Percentiles rank a stretch among this genome's conserved stretches.
These are phyloP conservation scores for Magallana angulata DNA, from an alignment of 1,140 invertebrate genomes.

Conservation along the genomic window DNA sequence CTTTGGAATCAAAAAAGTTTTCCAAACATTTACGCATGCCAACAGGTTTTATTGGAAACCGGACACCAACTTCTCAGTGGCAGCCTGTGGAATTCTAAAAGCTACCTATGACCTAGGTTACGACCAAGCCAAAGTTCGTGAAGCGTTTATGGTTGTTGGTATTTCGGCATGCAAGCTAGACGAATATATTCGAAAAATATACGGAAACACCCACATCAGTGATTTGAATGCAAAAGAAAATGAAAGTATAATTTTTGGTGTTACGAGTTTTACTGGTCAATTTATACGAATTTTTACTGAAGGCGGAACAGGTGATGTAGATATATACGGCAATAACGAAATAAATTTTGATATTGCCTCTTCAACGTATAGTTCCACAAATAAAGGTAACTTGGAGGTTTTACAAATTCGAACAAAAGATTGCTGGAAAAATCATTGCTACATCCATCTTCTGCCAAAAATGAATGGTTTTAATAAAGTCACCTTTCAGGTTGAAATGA, in stretches of 20 bases:
- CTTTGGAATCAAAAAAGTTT: conserved; percentile 53
- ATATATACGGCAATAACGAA: conserved; percentile 2
- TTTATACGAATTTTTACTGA: conserved; percentile 28
- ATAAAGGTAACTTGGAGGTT: neutral
- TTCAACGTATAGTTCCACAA: neutral
- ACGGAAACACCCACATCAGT: conserved; percentile 15
- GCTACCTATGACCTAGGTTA: conserved; percentile 64
- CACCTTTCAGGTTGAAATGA: neutral
- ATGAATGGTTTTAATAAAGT: neutral
- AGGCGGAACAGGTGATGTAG: conserved; percentile 37
- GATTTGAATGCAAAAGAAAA: neutral
- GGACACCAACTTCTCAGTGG: conserved; percentile 52
- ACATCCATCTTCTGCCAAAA: neutral
- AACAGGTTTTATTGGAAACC: conserved; percentile 67
- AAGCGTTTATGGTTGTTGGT: conserved; percentile 56
- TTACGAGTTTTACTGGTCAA: neutral
- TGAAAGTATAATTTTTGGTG: conserved; percentile 21
- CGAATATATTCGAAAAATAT: conserved; percentile 42
- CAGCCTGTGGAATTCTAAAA: conserved; percentile 65
- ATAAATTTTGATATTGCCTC: neutral
- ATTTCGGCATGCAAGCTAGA: conserved; percentile 55
- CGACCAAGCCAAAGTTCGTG: conserved; percentile 4
- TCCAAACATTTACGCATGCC: conserved; percentile 62
- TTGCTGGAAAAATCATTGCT: neutral
- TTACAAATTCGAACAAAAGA: neutral